Evolutionary conservation across 2,888 invertebrate genomes (phyloP), one percentile per base, ranked within the genome.

Genomic region (Serripes groenlandicus): DNA sequence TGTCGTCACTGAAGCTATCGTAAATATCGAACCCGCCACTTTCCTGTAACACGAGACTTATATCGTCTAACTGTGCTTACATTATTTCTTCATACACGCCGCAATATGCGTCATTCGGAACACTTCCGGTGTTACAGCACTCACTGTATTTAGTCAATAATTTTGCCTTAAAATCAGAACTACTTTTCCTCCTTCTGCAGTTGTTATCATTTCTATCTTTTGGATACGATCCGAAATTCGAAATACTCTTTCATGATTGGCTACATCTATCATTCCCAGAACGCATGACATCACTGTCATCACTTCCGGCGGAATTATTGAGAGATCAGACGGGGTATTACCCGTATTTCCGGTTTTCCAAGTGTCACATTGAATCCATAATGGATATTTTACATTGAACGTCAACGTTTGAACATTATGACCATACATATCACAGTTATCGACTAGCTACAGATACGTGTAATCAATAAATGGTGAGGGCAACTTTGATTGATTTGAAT

Each of bases 81-180:
- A 86, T 86, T 28, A 86, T 75, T 35, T 83, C 72, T 68, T 86
- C 85, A 49, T 86, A 86, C 58, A 86, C 82, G 28, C 85, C 85
- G 52, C 85, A 86, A 58, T 86, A 86, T 56, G 42, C 60, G 58
- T 34, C 71, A 23, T 52, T 52, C 18, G 49, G 28, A 60, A 66
- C 35, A 52, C 56, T 70, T 4, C 71, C 62, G 32, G 71, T 58
- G 66, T 70, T 75, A 34, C 82, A 82, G 37, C 82, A 82, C 66
- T 78, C 75, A 3, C 66, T 42, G 32, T 71, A 78, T 21, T 75
- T 52, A 2, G 42, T 30, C 30, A 74, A 56, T 26, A 64, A 49
- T 49, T 34, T 70, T 18, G 54, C n/a, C 23, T 72, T 35, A 26
- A 58, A 49, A 26, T 73, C 54, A 9, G 56, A 32, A 28, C 52